These are phyloP conservation scores for Tachina grossa DNA, from an alignment of 2,888 invertebrate genomes.

Conservation along the genomic window DNA sequence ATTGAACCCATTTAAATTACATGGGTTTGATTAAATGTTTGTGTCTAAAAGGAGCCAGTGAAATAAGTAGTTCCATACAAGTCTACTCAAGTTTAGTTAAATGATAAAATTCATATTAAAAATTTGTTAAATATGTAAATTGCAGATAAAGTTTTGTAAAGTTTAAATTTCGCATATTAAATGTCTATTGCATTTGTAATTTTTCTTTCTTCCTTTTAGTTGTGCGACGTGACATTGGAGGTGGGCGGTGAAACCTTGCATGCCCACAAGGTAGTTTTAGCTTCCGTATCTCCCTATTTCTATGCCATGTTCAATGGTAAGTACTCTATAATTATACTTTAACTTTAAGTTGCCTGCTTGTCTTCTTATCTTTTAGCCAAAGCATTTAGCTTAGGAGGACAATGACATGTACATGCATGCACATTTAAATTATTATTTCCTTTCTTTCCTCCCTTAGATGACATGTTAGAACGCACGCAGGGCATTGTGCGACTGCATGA, in stretches of 20 bases:
- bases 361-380: constrained; percentile 2
- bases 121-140: constrained; percentile 29
- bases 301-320: constrained; percentile 86
- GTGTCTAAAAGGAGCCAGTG: background rate
- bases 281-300: constrained; percentile 90
- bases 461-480: constrained; percentile 82
- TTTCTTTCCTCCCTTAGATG: constrained; percentile 76
- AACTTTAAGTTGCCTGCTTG: background rate
- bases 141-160: constrained; percentile 56
- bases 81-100: background rate
- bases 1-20: background rate
- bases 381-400: background rate
- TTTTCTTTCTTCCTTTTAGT: constrained; percentile 73
- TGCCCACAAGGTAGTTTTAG: constrained; percentile 89
- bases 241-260: constrained; percentile 87
- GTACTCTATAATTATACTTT: constrained; percentile 64
- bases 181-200: background rate
- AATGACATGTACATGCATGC: constrained; percentile 16
- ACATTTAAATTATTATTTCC: constrained; percentile 36
- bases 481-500: constrained; percentile 82
- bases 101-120: background rate
- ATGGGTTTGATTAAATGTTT: background rate
- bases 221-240: constrained; percentile 85
- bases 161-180: constrained; percentile 34
- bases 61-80: background rate